Percentiles rank a stretch among this genome's conserved stretches.
Conservation (phyloP, 2,888 invertebrate species). For the Neelides folsomi region DNA sequence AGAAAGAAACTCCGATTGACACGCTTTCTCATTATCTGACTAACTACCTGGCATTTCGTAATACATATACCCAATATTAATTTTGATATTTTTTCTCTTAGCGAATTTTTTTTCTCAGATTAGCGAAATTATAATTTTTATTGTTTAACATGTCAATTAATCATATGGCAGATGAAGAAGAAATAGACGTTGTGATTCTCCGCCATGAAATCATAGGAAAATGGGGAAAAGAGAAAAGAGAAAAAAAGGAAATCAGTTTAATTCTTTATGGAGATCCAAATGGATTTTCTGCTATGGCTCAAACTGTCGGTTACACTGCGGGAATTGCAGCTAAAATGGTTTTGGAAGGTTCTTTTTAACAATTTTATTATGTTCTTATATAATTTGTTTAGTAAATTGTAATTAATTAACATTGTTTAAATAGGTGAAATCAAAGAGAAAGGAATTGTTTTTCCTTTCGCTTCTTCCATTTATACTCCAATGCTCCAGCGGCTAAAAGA, state of each 20-base stretch:
- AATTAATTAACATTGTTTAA: too few species aligned
- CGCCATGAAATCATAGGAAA: background rate
- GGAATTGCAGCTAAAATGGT: slow-evolving; percentile 2
- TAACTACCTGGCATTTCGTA: too few species aligned
- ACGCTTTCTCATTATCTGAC: slow-evolving; percentile 36
- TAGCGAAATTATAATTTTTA: too few species aligned
- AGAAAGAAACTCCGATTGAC: slow-evolving; percentile 43
- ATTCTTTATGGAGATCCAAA: background rate
- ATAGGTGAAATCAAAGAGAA: too few species aligned
- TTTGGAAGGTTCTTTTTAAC: background rate
- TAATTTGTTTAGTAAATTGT: too few species aligned
- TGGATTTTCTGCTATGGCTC: background rate
- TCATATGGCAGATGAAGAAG: background rate
- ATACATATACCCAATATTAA: too few species aligned
- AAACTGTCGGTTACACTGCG: background rate
- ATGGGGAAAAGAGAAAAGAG: background rate
- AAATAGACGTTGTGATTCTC: background rate
- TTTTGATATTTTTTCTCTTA: too few species aligned
- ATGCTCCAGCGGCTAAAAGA: too few species aligned
- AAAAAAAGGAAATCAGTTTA: background rate
- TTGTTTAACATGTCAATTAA: too few species aligned
- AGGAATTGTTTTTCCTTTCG: too few species aligned
- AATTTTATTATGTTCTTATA: background rate
- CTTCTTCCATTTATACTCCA: too few species aligned
- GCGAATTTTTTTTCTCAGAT: too few species aligned